Evolutionary conservation across 2,113 vertebrate species (phyloP).

Genomic region (Athene cunicularia): DNA sequence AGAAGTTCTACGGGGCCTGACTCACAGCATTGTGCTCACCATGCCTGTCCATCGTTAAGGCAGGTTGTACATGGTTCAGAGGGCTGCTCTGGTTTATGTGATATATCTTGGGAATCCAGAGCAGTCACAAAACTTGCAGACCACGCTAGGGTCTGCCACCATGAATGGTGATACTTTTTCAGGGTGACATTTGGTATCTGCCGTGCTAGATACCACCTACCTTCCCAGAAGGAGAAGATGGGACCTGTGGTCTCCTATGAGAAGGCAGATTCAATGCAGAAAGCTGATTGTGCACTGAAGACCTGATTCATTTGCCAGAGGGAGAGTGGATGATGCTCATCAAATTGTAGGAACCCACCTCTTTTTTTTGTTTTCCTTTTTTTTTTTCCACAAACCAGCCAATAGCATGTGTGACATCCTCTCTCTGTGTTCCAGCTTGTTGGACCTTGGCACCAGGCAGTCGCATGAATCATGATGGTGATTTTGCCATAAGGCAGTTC

Average conservation of each 20-base stretch:
- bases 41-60: not conserved
- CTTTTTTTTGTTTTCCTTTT: not conserved
- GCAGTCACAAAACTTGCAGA: not conserved
- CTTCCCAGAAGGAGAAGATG: not conserved
- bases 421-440: fast-evolving
- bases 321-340: not conserved
- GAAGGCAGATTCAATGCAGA: fast-evolving
- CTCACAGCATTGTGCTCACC: not conserved
- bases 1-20: not conserved
- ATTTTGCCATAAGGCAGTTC: not conserved
- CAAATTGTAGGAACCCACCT: not conserved
- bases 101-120: not conserved
- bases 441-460: not conserved
- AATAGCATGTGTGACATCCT: not conserved
- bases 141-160: fast-evolving
- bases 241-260: not conserved
- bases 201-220: not conserved
- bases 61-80: fast-evolving
- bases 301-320: not conserved
- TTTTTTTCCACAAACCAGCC: not conserved
- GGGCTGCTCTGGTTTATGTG: not conserved
- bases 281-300: not conserved
- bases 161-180: not conserved
- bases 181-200: not conserved
- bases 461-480: not conserved